These are phyloP conservation scores for Actinemys pallida DNA, from an alignment of 2,113 vertebrate species.

Conservation along the genomic window DNA sequence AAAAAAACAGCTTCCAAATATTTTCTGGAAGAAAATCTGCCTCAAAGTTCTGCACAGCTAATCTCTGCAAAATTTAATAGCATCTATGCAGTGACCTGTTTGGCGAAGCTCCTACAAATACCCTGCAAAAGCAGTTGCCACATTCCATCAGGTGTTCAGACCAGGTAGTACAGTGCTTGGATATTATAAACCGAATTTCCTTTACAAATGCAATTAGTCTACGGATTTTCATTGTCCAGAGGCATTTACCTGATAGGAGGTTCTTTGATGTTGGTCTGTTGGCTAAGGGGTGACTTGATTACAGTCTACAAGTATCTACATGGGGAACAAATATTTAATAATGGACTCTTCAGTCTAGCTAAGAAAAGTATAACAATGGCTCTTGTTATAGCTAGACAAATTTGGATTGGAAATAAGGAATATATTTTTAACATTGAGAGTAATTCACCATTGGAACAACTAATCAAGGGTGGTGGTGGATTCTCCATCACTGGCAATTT, in stretches of 20 bases:
- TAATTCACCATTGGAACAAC: neutral
- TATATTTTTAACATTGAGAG: neutral
- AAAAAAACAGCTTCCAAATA: conserved; percentile 21
- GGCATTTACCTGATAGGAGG: neutral
- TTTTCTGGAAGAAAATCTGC: conserved; percentile 30
- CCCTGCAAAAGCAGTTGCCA: neutral
- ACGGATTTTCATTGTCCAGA: neutral
- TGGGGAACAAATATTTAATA: neutral
- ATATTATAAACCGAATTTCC: neutral
- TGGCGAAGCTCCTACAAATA: conserved; percentile 25
- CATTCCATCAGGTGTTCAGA: neutral
- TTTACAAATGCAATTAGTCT: neutral
- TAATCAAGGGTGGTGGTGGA: neutral
- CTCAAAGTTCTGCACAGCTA: conserved; percentile 26
- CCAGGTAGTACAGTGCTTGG: neutral
- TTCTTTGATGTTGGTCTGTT: neutral
- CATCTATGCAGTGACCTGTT: conserved; percentile 2
- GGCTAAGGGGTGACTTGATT: neutral
- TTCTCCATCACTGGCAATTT: neutral
- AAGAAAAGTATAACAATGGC: neutral
- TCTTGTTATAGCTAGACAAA: neutral
- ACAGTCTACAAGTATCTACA: neutral
- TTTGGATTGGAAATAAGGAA: neutral
- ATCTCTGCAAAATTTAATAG: conserved; percentile 43
- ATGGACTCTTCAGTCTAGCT: neutral